Conservation (phyloP, 2,888 invertebrate genomes). For the Venusia cambrica region DNA sequence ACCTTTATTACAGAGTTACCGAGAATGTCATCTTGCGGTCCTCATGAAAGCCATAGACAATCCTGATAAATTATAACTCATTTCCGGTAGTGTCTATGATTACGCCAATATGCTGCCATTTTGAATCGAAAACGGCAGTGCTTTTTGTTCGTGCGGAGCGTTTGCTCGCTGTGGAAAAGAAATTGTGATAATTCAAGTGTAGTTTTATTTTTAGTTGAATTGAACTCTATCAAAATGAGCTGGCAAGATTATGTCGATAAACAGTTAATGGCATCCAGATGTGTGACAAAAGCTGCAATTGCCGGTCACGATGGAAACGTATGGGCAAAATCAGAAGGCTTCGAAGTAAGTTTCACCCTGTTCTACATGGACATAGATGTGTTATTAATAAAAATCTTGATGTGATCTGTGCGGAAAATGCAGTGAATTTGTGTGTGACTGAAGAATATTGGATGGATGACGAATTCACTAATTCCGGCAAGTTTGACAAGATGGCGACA, state of each 20-base stretch:
- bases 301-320: constrained; percentile 97
- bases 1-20: neutral
- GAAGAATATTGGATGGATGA: constrained; percentile 56
- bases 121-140: constrained; percentile 79
- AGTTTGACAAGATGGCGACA: constrained; percentile 81
- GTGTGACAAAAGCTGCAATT: constrained; percentile 96
- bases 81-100: constrained; percentile 70
- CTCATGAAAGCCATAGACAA: constrained; percentile 18
- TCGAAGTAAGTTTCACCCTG: constrained; percentile 89
- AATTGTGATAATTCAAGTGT: constrained; percentile 75
- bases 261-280: constrained; percentile 96
- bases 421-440: constrained; percentile 46
- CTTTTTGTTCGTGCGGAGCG: constrained; percentile 81
- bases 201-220: constrained; percentile 78
- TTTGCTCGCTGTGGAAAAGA: constrained; percentile 76
- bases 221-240: constrained; percentile 89
- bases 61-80: constrained; percentile 19
- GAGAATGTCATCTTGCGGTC: constrained; percentile 12
- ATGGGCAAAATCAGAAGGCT: constrained; percentile 96
- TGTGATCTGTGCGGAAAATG: constrained; percentile 38
- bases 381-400: constrained; percentile 37
- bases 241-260: constrained; percentile 99
- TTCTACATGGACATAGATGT: constrained; percentile 56
- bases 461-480: constrained; percentile 63
- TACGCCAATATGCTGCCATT: constrained; percentile 78